Conservation (phyloP, 2,888 invertebrate species). For the Hirtodrosophila alboralis region DNA sequence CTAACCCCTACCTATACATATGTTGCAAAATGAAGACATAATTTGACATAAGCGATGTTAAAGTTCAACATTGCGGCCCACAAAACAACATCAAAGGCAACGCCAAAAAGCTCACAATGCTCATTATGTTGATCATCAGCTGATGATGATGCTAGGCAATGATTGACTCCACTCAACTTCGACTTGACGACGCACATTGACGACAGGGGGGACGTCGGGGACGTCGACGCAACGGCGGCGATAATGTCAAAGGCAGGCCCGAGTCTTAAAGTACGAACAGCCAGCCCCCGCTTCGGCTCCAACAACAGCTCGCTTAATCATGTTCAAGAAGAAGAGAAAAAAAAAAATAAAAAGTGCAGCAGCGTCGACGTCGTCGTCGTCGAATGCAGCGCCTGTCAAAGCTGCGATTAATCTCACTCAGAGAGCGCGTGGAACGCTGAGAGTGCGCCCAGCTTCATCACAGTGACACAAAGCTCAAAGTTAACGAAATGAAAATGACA, state of each 20-base stretch:
- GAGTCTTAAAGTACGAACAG: conserved; percentile 23
- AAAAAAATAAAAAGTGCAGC: conserved; percentile 55
- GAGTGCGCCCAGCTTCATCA: conserved; percentile 20
- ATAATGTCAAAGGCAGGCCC: conserved; percentile 70
- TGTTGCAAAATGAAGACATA: conserved; percentile 75
- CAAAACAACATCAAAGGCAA: conserved; percentile 60
- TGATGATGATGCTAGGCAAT: conserved; percentile 45
- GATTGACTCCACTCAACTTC: conserved; percentile 61
- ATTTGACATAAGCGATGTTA: conserved; percentile 81
- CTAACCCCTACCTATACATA: conserved; percentile 6
- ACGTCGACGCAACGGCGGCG: conserved; percentile 33
- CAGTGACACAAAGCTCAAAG: conserved; percentile 16
- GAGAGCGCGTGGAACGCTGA: conserved; percentile 40
- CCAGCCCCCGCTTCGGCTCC: conserved; percentile 19
- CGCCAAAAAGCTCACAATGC: conserved; percentile 19
- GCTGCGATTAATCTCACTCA: conserved; percentile 82
- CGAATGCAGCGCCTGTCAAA: conserved; percentile 77
- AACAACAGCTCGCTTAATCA: conserved; percentile 61
- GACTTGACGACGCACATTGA: conserved; percentile 6
- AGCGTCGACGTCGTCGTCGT: conserved; percentile 47
- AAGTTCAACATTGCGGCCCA: conserved; percentile 67
- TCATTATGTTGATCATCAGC: conserved; percentile 44
- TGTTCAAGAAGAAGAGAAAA: conserved; percentile 51
- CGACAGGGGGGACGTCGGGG: conserved; percentile 26
- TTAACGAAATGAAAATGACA: conserved; percentile 3